phyloP scores from a whole-genome alignment of 37 sponge, comb jelly and placozoan genomes.

The Amphimedon queenslandica region DNA sequence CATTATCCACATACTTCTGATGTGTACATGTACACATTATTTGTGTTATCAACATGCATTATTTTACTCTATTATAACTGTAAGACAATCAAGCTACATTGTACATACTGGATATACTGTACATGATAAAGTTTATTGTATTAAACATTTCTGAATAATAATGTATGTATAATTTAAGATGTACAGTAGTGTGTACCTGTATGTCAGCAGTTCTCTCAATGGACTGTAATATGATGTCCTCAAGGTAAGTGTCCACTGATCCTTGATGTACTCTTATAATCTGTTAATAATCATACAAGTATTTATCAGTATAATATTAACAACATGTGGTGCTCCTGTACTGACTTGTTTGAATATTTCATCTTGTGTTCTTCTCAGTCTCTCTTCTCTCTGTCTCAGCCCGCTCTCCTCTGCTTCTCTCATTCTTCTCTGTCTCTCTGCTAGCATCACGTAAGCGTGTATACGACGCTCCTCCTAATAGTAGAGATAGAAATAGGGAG shows the following conservation, averaged over 20 bases:
- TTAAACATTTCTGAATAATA: no score
- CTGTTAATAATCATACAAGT: no score
- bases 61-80: neutral
- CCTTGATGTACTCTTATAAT: slow-evolving; percentile 74
- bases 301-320: neutral
- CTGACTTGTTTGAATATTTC: slow-evolving; percentile 94
- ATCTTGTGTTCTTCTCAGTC: slow-evolving; percentile 81
- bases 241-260: slow-evolving; percentile 91
- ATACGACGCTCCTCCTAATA: slow-evolving; percentile 86
- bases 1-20: neutral
- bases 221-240: slow-evolving; percentile 81
- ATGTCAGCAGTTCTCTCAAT: slow-evolving; percentile 82
- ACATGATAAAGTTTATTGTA: no score
- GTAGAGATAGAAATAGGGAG: neutral
- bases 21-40: slow-evolving; percentile 1
- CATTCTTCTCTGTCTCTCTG: slow-evolving; percentile 87
- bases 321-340: neutral
- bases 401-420: slow-evolving; percentile 99
- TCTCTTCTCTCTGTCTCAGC: slow-evolving; percentile 87
- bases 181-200: no score
- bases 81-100: no score
- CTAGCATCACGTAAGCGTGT: slow-evolving; percentile 88
- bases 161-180: no score
- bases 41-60: neutral
- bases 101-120: no score